Percentiles rank a stretch among this genome's conserved stretches.
These are phyloP conservation scores for Drosophila kuntzei DNA, from an alignment of 2,888 invertebrate genomes.

Conservation along the genomic window DNA sequence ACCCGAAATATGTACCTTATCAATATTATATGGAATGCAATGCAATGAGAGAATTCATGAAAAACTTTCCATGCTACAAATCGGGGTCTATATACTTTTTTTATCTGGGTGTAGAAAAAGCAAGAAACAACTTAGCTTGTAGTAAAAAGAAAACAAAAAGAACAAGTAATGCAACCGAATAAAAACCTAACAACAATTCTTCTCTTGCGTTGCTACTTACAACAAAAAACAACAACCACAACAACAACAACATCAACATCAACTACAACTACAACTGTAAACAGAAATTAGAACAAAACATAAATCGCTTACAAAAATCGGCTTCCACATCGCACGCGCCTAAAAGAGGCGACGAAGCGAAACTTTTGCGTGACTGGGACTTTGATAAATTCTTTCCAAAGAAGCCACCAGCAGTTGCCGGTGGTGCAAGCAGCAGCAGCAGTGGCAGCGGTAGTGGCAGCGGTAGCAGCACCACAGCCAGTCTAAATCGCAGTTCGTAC, in stretches of 20 bases:
- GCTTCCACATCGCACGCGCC: conserved; percentile 85
- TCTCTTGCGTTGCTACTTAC: conserved; percentile 78
- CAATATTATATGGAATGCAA: conserved; percentile 55
- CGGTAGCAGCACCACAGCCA: conserved; percentile 68
- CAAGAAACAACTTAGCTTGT: conserved; percentile 49
- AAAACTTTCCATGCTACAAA: conserved; percentile 73
- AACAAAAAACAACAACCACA: conserved; percentile 50
- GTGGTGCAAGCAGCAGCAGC: conserved; percentile 23
- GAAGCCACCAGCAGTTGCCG: conserved; percentile 25
- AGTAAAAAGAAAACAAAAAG: conserved; percentile 28
- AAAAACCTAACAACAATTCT: conserved; percentile 73
- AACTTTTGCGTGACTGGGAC: conserved; percentile 94
- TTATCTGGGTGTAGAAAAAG: conserved; percentile 48
- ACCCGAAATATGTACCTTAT: conserved; percentile 29
- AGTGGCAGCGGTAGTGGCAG: conserved; percentile 55
- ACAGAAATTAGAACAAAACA: conserved; percentile 84
- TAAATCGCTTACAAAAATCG: conserved; percentile 83
- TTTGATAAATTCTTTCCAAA: conserved; percentile 93
- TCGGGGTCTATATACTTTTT: conserved; percentile 12
- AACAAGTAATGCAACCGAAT: conserved; percentile 44
- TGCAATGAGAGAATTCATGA: conserved; percentile 67
- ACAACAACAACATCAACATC: conserved; percentile 35
- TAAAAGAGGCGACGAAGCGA: conserved; percentile 89
- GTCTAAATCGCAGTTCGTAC: conserved; percentile 82
- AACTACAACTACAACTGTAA: conserved; percentile 50